Base-by-base conservation (phyloP, 2,888 invertebrate species). In the Xanthorhoe designata region DNA sequence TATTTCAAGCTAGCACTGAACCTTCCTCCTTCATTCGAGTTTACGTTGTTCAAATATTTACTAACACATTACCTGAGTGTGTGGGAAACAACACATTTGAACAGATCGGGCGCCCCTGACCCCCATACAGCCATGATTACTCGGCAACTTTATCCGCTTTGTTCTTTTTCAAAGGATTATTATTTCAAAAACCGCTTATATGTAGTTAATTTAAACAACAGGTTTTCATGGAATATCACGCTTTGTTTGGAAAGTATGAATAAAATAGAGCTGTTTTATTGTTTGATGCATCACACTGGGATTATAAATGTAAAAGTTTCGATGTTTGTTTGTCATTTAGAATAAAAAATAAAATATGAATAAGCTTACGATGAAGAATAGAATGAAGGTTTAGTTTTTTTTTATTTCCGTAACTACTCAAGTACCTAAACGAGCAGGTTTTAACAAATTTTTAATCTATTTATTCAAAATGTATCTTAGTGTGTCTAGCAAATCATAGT, bases 1-100 rank as follows among this genome's bases (percentile, higher is more conserved):
- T 58, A 68, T 61, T 64, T 59, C 35, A 15, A 56, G 57, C 64
- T 66, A 19, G 63, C 64, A 52, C 50, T 61, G 58, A 51, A 62
- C 58, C 62, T 61, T 56, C 60, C 67, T 64, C 74, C 74, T 72
- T 68, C 74, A 64, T 63, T 72, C 58, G 71, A 70, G 70, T 71
- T 69, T 64, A 50, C 66, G 66, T 68, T 71, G 74, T 70, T 74
- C 70, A 74, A 74, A 72, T 74, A 74, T 74, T 74, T 74, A 74
- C 71, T 59, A 64, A 68, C 68, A 69, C 72, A 74, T 74, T 74
- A 74, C 72, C 72, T 65, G 66, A 68, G 70, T 71, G 70, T 64
- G 60, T 68, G 61, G 68, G 66, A 66, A 68, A 70, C 72, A 71
- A 72, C 68, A 70, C 69, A 71, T 69, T 70, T 66, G 68, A 70